Conservation (phyloP, 1,140 invertebrate genomes). For the Brachionus asplanchnoidis region DNA sequence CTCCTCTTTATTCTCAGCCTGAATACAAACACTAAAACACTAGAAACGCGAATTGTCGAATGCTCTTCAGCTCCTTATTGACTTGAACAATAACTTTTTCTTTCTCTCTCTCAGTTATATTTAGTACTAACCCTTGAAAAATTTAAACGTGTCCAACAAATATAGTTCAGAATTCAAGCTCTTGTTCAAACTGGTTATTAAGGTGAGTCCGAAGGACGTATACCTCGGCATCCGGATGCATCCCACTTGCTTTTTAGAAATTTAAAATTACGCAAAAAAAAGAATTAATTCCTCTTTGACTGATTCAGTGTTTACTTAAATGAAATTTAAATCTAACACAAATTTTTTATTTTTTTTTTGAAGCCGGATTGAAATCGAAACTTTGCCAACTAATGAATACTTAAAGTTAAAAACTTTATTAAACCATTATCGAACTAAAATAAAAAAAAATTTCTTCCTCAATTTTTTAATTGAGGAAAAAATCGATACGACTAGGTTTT, state of each 20-base stretch:
- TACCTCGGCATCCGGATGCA: not conserved
- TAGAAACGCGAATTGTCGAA: not conserved
- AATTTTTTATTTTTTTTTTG: not conserved
- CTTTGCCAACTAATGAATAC: not conserved
- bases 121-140: not conserved
- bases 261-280: not conserved
- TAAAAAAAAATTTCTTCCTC: not conserved
- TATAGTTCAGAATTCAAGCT: not conserved
- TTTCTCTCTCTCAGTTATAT: not conserved
- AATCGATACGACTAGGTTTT: not conserved
- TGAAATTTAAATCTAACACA: not conserved
- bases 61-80: conserved; percentile 13
- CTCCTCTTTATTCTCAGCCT: not conserved
- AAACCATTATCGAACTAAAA: not conserved
- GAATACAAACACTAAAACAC: conserved; percentile 13
- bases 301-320: not conserved
- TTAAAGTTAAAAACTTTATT: not conserved
- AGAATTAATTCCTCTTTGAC: not conserved
- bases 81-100: not conserved
- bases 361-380: not conserved
- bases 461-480: not conserved
- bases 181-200: not conserved
- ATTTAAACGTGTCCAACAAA: not conserved
- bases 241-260: not conserved
- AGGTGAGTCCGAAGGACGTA: not conserved